These are phyloP conservation scores for Gastracanthus pulcherrimus DNA, from an alignment of 2,888 invertebrate genomes.

Conservation along the genomic window DNA sequence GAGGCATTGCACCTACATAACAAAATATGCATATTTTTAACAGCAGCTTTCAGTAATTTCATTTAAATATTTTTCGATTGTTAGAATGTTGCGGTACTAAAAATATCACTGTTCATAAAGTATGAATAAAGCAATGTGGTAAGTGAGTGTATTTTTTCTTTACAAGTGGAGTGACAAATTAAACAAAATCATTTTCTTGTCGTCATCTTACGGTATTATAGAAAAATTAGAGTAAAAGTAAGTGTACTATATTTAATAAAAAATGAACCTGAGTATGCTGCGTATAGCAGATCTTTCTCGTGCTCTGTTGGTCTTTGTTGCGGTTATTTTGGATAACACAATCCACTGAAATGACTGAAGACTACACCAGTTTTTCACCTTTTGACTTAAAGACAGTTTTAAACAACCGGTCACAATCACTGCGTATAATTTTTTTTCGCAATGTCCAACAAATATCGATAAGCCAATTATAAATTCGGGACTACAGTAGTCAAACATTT, in stretches of 20 bases:
- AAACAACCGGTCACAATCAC: too few species aligned
- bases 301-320: constrained; percentile 95
- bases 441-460: too few species aligned
- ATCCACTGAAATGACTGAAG: too few species aligned
- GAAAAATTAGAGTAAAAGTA: not conserved
- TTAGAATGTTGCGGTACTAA: constrained; percentile 64
- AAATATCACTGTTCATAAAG: constrained; percentile 62
- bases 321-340: too few species aligned
- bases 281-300: constrained; percentile 98
- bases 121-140: constrained; percentile 64
- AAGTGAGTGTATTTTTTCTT: constrained; percentile 64
- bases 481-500: too few species aligned
- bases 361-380: too few species aligned
- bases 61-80: not conserved
- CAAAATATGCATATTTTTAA: too few species aligned
- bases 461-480: too few species aligned
- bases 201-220: constrained; percentile 28
- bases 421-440: too few species aligned
- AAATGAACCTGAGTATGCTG: constrained; percentile 94
- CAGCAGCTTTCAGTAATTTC: too few species aligned
- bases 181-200: constrained; percentile 43
- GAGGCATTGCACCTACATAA: constrained; percentile 89
- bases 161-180: constrained; percentile 46
- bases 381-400: too few species aligned
- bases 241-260: not conserved